Evolutionary conservation across 2,888 invertebrate species (phyloP).

Genomic region (Cotesia congregata): DNA sequence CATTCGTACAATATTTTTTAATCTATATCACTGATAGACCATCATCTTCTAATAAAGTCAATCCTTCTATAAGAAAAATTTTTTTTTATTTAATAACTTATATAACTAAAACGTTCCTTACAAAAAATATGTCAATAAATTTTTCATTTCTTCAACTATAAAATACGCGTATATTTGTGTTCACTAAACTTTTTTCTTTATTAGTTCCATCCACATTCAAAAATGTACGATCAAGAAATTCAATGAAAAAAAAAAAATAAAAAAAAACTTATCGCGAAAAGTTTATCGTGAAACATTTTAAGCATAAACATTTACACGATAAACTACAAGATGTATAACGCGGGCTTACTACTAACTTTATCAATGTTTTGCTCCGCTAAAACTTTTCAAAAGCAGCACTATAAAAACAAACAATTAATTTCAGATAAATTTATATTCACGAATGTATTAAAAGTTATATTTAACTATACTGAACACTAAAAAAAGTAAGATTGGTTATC

Average conservation of each 20-base stretch:
- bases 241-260: neutral
- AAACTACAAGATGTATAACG: neutral
- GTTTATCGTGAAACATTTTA: neutral
- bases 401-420: slow-evolving; percentile 10
- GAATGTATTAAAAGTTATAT: slow-evolving; percentile 16
- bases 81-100: too few relatives aligned
- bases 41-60: too few relatives aligned
- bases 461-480: slow-evolving; percentile 12
- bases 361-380: neutral
- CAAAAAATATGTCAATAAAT: too few relatives aligned
- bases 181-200: neutral
- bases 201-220: neutral
- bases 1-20: too few relatives aligned
- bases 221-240: neutral
- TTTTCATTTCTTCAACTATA: too few relatives aligned
- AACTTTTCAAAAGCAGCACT: neutral
- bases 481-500: slow-evolving; percentile 27
- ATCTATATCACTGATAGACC: too few relatives aligned
- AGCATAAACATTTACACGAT: neutral
- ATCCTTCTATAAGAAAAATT: too few relatives aligned
- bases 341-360: neutral
- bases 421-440: slow-evolving; percentile 29
- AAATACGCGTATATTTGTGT: too few relatives aligned
- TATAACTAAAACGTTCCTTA: too few relatives aligned
- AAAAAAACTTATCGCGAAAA: neutral